These are phyloP conservation scores for Caenorhabditis latens DNA, from an alignment of 1,140 invertebrate genomes.

Conservation along the genomic window DNA sequence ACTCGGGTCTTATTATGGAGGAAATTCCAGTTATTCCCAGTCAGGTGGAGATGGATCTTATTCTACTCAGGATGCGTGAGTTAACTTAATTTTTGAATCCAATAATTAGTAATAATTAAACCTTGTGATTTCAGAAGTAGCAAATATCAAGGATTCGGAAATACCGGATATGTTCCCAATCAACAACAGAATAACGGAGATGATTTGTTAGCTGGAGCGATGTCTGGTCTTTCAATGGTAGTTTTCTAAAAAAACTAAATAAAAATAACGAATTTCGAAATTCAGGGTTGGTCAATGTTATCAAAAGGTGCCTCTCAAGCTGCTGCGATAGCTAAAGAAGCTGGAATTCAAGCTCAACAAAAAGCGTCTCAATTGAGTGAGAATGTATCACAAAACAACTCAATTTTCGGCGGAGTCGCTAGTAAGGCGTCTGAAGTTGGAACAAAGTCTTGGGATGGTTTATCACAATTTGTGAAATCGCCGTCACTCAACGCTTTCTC, in stretches of 20 bases:
- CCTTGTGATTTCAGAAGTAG: slow-evolving; percentile 36
- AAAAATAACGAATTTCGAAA: neutral
- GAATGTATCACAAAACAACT: slow-evolving; percentile 69
- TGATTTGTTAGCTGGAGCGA: slow-evolving; percentile 73
- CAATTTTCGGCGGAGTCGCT: slow-evolving; percentile 70
- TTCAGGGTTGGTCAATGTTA: slow-evolving; percentile 73
- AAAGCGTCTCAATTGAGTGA: slow-evolving; percentile 75
- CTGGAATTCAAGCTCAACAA: slow-evolving; percentile 70
- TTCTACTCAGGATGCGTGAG: slow-evolving; percentile 30
- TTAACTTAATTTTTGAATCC: neutral
- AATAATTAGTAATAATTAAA: neutral
- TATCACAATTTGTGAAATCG: slow-evolving; percentile 75
- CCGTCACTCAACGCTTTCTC: slow-evolving; percentile 74
- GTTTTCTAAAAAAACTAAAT: neutral
- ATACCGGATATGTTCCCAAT: slow-evolving; percentile 70
- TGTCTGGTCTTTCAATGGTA: slow-evolving; percentile 74
- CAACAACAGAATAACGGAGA: slow-evolving; percentile 18
- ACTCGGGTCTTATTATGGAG: slow-evolving; percentile 60
- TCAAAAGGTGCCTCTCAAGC: slow-evolving; percentile 74
- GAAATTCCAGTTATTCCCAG: slow-evolving; percentile 57
- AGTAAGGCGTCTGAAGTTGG: slow-evolving; percentile 74
- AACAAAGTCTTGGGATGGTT: slow-evolving; percentile 74
- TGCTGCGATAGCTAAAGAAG: slow-evolving; percentile 73
- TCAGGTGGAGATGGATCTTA: slow-evolving; percentile 8
- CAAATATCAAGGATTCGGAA: slow-evolving; percentile 76